Base-by-base conservation (phyloP, 2,113 vertebrate genomes). In the Sorex araneus region DNA sequence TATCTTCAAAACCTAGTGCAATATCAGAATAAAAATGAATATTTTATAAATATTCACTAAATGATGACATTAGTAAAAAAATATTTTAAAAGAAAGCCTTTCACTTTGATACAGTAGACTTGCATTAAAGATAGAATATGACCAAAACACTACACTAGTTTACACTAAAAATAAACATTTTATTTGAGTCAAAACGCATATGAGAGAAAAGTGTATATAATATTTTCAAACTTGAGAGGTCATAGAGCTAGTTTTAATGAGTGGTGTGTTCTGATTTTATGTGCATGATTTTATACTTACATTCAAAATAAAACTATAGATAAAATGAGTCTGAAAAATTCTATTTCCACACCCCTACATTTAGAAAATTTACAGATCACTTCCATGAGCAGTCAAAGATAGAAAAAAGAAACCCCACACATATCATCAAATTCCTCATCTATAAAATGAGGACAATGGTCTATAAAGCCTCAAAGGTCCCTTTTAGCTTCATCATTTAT, bases 381-480 rank as follows among this genome's bases (percentile, higher is more conserved):
- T 23, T 80, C n/a, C 66, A 54, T 30, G 1, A 80, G 15, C n/a
- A 96, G 27, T 1, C 30, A 57, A 84, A 81, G 7, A 64, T 85
- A 80, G 64, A 28, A 79, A 34, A 50, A 8, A 6, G 40, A 40
- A 40, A 40, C 40, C 40, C 40, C 40, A 40, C 40, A 40, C 40
- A 40, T 7, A 54, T 30, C 70, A 67, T 27, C 74, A 91, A 47
- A 84, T 78, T 84, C 1, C 19, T 82, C 84, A 89, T 77, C 43
- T 89, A 45, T 79, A 70, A 91, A 89, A 91, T 91, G 25, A 94
- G 16, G 45, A 75, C 40, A 30, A 71, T 73, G 57, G 27, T 3
- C 57, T 64, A 57, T 16, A n/a, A 0, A 74, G 25, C 84, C 73
- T 57, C 78, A 84, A 94, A 66, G 30, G 30, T 30, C 64, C 10